These are phyloP conservation scores for Cyphomyrus plagiostoma DNA, from an alignment of 2,113 vertebrate genomes.

Conservation along the genomic window DNA sequence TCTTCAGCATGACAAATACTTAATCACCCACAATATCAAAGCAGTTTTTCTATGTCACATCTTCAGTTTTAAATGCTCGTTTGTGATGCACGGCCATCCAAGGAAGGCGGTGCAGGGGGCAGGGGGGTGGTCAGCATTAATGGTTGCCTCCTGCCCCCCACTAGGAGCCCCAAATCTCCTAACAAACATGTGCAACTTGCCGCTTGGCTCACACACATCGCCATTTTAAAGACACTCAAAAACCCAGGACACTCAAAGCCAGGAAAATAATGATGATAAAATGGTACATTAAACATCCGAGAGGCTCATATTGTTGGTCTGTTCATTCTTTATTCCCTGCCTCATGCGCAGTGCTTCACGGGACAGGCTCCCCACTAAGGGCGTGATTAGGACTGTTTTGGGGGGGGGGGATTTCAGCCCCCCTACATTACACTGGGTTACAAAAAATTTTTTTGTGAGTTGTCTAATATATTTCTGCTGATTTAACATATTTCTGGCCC, in stretches of 20 bases:
- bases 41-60: conserved; percentile 23
- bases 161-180: not conserved
- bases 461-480: too few species aligned
- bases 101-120: not conserved
- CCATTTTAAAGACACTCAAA: not conserved
- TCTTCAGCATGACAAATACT: conserved; percentile 55
- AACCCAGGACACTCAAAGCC: not conserved
- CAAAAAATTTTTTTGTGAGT: too few species aligned
- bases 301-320: too few species aligned
- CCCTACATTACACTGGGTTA: too few species aligned
- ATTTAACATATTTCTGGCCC: too few species aligned
- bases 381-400: not conserved
- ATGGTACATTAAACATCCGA: not conserved
- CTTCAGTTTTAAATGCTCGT: conserved; percentile 45
- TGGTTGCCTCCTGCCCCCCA: not conserved
- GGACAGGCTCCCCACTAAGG: not conserved
- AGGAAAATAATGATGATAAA: not conserved
- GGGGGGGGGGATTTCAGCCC: not conserved
- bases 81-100: conserved; percentile 31
- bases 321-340: not conserved
- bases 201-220: not conserved
- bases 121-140: not conserved
- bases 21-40: conserved; percentile 46
- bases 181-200: not conserved
- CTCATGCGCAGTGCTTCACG: not conserved